A percentile compares a stretch with the other conserved stretches of the same genome.
These are phyloP conservation scores for Hydrotaea diabolus DNA, from an alignment of 2,888 invertebrate genomes.

Conservation along the genomic window DNA sequence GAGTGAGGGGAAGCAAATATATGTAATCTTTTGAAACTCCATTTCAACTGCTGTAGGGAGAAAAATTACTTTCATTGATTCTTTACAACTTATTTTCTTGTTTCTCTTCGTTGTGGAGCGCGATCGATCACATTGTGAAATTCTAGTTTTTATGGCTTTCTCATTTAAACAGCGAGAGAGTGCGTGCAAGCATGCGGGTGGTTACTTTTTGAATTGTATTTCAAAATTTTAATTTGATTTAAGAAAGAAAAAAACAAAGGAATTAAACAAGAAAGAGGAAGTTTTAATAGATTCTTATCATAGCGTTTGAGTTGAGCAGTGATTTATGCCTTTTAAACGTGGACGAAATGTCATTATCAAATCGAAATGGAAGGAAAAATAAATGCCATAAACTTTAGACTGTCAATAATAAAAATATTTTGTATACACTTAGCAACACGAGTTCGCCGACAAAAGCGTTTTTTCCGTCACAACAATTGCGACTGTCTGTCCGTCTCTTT, in stretches of 20 bases:
- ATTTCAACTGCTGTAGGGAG: background rate
- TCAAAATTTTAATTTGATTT: slow-evolving; percentile 33
- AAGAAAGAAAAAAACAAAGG: background rate
- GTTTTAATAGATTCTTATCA: slow-evolving; percentile 55
- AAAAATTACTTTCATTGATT: background rate
- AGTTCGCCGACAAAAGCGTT: no score
- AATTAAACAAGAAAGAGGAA: slow-evolving; percentile 42
- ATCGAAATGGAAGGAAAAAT: slow-evolving; percentile 19
- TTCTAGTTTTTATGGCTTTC: slow-evolving; percentile 40
- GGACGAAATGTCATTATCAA: slow-evolving; percentile 26
- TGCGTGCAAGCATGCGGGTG: background rate
- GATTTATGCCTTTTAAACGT: slow-evolving; percentile 61
- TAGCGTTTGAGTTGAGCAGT: slow-evolving; percentile 20
- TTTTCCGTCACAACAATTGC: no score
- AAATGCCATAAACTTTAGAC: background rate
- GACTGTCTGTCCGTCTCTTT: no score
- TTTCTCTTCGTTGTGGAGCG: no score
- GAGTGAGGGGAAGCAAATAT: no score
- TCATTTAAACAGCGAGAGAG: background rate
- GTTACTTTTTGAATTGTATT: background rate
- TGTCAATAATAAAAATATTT: no score
- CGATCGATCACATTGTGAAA: slow-evolving; percentile 46
- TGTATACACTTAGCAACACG: no score
- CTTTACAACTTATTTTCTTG: background rate
- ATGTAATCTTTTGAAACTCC: no score